A percentile compares a stretch with the other conserved stretches of the same genome.
Conservation (phyloP, 2,888 invertebrate species). For the Apotomis turbidana region DNA sequence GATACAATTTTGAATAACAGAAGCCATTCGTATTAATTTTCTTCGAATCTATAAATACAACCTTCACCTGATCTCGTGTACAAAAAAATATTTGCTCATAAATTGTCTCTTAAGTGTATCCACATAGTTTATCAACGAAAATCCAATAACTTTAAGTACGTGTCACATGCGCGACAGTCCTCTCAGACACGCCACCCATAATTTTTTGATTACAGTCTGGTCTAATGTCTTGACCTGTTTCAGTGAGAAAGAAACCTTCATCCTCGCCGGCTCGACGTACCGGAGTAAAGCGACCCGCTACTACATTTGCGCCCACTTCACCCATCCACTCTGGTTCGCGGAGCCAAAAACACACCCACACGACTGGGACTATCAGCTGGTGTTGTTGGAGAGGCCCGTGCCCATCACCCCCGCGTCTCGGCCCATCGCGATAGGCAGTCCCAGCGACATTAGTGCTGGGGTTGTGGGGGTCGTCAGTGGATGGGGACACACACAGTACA, state of each 20-base stretch:
- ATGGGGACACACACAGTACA: conserved; percentile 68
- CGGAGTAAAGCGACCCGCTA: conserved; percentile 57
- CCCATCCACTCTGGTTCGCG: conserved; percentile 65
- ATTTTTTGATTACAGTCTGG: too few relatives aligned
- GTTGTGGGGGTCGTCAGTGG: conserved; percentile 62
- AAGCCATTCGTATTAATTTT: too few relatives aligned
- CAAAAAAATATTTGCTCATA: too few relatives aligned
- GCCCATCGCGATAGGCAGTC: conserved; percentile 68
- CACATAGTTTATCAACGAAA: too few relatives aligned
- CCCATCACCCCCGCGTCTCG: conserved; percentile 59
- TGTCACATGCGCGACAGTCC: too few relatives aligned
- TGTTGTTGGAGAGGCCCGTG: conserved; percentile 64
- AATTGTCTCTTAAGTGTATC: too few relatives aligned
- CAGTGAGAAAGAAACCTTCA: conserved; percentile 60
- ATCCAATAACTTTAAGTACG: too few relatives aligned
- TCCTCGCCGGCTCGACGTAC: conserved; percentile 66
- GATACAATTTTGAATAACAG: too few relatives aligned
- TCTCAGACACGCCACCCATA: too few relatives aligned
- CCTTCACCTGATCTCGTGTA: too few relatives aligned
- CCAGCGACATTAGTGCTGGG: conserved; percentile 58
- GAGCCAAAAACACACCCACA: conserved; percentile 54
- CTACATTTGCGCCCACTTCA: conserved; percentile 68
- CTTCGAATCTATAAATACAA: too few relatives aligned
- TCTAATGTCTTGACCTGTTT: conserved; percentile 35
- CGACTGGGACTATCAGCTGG: conserved; percentile 73